Evolutionary conservation across 1,140 invertebrate species (phyloP).

Genomic region (Pseudachorutes palmiensis): DNA sequence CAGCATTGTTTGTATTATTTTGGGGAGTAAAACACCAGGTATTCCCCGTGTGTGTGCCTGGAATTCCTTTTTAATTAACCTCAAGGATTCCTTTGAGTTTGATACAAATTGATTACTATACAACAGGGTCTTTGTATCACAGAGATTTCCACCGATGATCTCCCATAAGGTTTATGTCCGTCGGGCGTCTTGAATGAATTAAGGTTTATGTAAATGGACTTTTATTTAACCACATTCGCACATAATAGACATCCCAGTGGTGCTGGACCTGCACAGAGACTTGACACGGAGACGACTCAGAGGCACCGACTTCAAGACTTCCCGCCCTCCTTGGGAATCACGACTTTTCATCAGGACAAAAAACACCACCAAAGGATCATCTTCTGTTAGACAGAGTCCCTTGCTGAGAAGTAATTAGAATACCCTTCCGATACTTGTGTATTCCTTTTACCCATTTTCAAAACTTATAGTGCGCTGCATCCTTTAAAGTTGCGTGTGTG

Average conservation of each 20-base stretch:
- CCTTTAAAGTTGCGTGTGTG: background rate
- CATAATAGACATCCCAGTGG: background rate
- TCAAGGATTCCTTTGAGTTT: background rate
- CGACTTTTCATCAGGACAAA: background rate
- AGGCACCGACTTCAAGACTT: background rate
- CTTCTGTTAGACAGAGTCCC: no score
- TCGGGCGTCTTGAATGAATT: conserved; percentile 7
- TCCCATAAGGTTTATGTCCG: background rate
- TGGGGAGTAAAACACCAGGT: conserved; percentile 4
- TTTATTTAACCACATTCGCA: background rate
- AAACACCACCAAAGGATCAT: background rate
- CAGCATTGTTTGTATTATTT: no score
- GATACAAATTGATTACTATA: conserved; percentile 3
- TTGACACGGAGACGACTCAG: background rate
- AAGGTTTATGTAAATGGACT: background rate
- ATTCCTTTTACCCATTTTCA: no score
- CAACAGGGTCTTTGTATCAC: background rate
- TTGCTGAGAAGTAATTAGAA: no score
- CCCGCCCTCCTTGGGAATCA: background rate
- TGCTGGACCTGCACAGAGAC: background rate
- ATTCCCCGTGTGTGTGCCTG: background rate
- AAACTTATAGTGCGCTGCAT: no score
- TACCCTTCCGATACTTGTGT: no score
- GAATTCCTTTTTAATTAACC: background rate
- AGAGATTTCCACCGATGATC: background rate